Evolutionary conservation across 2,888 invertebrate genomes (phyloP).

Genomic region (Drosophila anomalata): DNA sequence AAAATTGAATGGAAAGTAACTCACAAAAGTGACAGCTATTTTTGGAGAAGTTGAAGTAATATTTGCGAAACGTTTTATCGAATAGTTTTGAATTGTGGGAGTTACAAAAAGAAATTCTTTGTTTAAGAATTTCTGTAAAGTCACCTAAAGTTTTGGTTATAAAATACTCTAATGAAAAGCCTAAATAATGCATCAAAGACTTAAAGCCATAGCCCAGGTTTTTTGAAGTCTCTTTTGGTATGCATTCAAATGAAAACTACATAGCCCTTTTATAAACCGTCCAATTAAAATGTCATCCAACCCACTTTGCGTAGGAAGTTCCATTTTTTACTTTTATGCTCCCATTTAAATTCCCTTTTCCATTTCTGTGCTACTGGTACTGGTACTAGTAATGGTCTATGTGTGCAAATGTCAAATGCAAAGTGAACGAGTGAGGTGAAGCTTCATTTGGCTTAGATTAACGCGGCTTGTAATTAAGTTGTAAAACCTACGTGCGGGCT

Average conservation of each 20-base stretch:
- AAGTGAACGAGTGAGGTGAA: conserved; percentile 47
- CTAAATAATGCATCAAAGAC: neutral
- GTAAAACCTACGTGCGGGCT: conserved; percentile 65
- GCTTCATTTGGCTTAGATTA: conserved; percentile 71
- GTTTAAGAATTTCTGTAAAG: conserved; percentile 1
- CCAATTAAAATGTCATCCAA: conserved; percentile 49
- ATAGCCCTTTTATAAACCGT: conserved; percentile 10
- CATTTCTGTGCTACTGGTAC: conserved; percentile 12
- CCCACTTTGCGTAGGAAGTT: conserved; percentile 42
- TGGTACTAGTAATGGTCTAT: neutral
- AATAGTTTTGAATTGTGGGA: conserved; percentile 7
- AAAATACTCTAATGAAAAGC: neutral
- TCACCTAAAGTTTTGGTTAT: neutral
- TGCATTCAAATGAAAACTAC: conserved; percentile 1
- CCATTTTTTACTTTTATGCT: conserved; percentile 14
- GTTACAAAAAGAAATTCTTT: neutral
- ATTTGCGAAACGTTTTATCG: conserved; percentile 25
- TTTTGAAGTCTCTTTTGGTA: neutral
- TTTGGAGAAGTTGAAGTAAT: conserved; percentile 7
- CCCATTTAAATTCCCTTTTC: conserved; percentile 18
- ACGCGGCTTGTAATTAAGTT: conserved; percentile 69
- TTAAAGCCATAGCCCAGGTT: neutral
- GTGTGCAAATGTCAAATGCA: conserved; percentile 23
- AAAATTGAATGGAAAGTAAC: conserved; percentile 44
- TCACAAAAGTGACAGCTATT: conserved; percentile 25